A percentile compares a stretch with the other conserved stretches of the same genome.
These are phyloP conservation scores for Crax fasciolata DNA, from an alignment of 2,797 vertebrate species.

Conservation along the genomic window DNA sequence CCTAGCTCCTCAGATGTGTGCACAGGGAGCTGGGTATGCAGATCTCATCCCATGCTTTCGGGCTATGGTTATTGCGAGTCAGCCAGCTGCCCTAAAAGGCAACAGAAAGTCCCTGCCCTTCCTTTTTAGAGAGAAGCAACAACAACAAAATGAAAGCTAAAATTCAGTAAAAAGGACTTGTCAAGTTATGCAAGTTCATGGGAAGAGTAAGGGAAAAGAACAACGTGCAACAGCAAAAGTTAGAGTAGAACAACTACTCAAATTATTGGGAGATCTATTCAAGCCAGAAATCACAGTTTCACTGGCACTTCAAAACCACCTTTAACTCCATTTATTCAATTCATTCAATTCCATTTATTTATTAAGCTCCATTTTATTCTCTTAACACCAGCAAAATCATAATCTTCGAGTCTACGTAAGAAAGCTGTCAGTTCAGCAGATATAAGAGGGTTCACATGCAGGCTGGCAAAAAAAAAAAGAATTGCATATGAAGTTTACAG, in stretches of 20 bases:
- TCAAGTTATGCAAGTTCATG: not conserved
- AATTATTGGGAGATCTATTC: not conserved
- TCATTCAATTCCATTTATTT: too few species aligned
- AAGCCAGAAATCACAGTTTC: not conserved
- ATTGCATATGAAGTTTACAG: not conserved
- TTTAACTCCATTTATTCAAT: too few species aligned
- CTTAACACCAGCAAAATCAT: not conserved
- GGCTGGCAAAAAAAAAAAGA: not conserved
- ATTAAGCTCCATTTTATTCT: not conserved
- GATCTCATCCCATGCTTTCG: not conserved
- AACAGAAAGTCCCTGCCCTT: conserved; percentile 1
- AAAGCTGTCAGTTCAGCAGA: not conserved
- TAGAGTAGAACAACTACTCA: not conserved
- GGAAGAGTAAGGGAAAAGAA: not conserved
- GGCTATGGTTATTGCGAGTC: not conserved
- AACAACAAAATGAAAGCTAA: not conserved
- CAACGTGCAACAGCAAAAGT: not conserved
- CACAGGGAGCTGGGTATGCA: not conserved
- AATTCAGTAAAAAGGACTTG: not conserved
- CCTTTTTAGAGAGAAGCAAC: not conserved
- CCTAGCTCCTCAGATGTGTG: not conserved
- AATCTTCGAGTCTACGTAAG: not conserved
- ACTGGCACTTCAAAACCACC: not conserved
- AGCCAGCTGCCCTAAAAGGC: conserved; percentile 6
- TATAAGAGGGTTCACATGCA: not conserved